Conservation (phyloP, 35 echinoderm and acorn worm genomes). For the Diadema setosum region DNA sequence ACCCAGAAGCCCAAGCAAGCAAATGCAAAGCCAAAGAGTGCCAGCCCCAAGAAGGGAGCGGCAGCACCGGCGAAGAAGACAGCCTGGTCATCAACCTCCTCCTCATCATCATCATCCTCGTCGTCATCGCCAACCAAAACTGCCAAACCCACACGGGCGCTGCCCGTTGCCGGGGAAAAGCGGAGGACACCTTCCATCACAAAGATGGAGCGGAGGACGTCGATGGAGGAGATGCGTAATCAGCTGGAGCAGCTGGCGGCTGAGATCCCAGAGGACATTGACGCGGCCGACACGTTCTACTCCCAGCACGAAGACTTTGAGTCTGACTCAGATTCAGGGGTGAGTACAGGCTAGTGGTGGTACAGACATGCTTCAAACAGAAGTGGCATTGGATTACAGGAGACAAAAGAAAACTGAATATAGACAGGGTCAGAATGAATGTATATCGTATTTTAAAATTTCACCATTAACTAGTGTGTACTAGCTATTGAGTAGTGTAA, state of each 20-base stretch:
- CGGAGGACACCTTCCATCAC: not conserved
- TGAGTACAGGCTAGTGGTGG: no score
- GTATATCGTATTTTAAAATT: no score
- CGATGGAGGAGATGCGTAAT: slow-evolving; percentile 8
- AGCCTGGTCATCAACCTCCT: no score
- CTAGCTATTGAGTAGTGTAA: no score
- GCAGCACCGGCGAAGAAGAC: not conserved
- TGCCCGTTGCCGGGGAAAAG: not conserved
- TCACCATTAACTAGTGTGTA: no score
- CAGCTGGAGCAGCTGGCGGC: slow-evolving; percentile 26
- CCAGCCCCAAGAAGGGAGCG: slow-evolving; percentile 31
- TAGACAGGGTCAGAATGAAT: no score
- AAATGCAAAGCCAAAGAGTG: not conserved
- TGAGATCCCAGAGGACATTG: slow-evolving; percentile 81
- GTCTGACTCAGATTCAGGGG: slow-evolving; percentile 77
- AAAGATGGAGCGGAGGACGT: slow-evolving; percentile 6
- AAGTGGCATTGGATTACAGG: no score
- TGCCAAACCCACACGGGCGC: slow-evolving; percentile 2
- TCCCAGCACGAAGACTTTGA: slow-evolving; percentile 96
- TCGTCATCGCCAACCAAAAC: not conserved
- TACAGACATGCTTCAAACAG: no score
- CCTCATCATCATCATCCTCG: no score
- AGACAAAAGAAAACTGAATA: no score
- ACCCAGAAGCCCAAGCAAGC: not conserved
- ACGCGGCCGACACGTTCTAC: slow-evolving; percentile 94